Conservation (phyloP, 1,140 invertebrate genomes). For the Drosophila tristis region DNA sequence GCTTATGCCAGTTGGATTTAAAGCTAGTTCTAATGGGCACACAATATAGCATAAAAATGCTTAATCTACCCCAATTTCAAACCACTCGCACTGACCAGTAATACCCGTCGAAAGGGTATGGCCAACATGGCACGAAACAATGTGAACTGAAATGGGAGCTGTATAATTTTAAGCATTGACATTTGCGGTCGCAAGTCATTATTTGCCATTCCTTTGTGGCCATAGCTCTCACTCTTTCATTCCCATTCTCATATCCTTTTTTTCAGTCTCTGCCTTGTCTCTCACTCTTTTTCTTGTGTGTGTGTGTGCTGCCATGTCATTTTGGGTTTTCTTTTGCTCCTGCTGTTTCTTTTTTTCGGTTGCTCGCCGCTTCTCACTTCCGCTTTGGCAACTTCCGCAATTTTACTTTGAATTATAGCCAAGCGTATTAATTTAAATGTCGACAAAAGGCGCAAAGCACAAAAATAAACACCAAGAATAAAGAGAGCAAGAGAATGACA, state of each 20-base stretch:
- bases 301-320: conserved; percentile 41
- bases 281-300: conserved; percentile 7
- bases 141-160: conserved; percentile 56
- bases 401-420: conserved; percentile 83
- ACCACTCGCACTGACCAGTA: neutral
- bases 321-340: conserved; percentile 50
- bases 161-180: conserved; percentile 83
- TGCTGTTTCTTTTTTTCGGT: conserved; percentile 37
- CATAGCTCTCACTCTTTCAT: neutral
- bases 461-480: conserved; percentile 64
- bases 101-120: conserved; percentile 16
- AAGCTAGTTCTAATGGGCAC: no score
- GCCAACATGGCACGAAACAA: conserved; percentile 38
- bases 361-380: conserved; percentile 77
- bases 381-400: conserved; percentile 82
- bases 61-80: no score
- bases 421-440: conserved; percentile 83
- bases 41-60: no score
- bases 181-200: conserved; percentile 80
- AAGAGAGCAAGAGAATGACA: conserved; percentile 15
- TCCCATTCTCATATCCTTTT: neutral
- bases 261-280: neutral
- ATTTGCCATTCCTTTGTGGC: conserved; percentile 51
- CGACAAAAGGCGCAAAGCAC: conserved; percentile 72
- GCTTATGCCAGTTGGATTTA: no score